These are phyloP conservation scores for Perccottus glenii DNA, from an alignment of 2,113 vertebrate genomes.

Conservation along the genomic window DNA sequence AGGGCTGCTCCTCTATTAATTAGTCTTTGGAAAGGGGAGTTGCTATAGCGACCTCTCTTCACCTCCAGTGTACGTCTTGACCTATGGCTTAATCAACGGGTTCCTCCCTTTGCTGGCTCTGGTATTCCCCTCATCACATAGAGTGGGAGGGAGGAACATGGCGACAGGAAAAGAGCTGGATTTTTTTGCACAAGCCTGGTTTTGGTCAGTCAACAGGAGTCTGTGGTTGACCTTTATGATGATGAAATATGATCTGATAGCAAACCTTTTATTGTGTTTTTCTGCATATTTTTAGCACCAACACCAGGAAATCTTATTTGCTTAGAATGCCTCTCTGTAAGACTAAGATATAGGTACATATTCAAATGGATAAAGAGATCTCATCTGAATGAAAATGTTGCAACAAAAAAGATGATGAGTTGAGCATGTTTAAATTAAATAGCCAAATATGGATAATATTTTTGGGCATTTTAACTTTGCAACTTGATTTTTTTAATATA, in stretches of 20 bases:
- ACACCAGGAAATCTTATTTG: neutral
- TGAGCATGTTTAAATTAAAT: too few species aligned
- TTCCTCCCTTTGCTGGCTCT: conserved; percentile 52
- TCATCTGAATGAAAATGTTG: neutral
- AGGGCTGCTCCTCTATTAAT: conserved; percentile 64
- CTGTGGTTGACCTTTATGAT: conserved; percentile 40
- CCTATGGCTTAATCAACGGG: conserved; percentile 55
- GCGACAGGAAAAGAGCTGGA: conserved; percentile 22
- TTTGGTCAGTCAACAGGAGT: conserved; percentile 60
- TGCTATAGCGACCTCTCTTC: conserved; percentile 43
- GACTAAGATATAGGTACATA: too few species aligned
- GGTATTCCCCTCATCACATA: conserved; percentile 55
- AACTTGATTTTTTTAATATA: too few species aligned
- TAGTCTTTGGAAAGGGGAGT: conserved; percentile 32
- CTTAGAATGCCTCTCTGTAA: neutral
- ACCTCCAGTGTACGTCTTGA: conserved; percentile 56
- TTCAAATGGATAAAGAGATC: too few species aligned
- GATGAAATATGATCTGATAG: conserved; percentile 39
- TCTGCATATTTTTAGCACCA: neutral
- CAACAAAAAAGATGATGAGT: too few species aligned
- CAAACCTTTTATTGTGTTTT: conserved; percentile 7
- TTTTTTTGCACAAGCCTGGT: conserved; percentile 47
- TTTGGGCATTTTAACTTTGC: too few species aligned
- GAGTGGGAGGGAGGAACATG: conserved; percentile 25
- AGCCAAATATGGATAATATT: too few species aligned